Evolutionary conservation across 2,888 invertebrate species (phyloP), one percentile per base, ranked within the genome.

Genomic region (Trissoscelio sp.): DNA sequence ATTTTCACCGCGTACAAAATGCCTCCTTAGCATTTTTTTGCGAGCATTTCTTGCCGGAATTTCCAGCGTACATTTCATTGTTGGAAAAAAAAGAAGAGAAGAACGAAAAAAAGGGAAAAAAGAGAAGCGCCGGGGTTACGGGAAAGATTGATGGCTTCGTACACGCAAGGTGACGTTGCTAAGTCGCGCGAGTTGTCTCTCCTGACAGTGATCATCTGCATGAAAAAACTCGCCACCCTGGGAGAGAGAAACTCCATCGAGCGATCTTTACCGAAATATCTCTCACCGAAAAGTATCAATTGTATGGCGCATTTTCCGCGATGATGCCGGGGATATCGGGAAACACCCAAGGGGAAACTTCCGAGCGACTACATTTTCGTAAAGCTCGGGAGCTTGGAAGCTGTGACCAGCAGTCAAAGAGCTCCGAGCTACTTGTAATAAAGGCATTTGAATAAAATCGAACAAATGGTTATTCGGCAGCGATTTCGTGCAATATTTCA

Each of bases 181-280:
- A 74, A 80, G 80, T 74, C 64, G 74, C 64, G 69, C 62, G 64
- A 57, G 62, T 80, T 74, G 80, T 80, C 74, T 80, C 74, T 62
- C 57, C 12, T 64, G 80, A 80, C 79, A 69, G 60, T 74, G 69
- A 80, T 74, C 80, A 80, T 80, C 80, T 80, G 69, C 80, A 74
- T 80, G 74, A 80, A 80, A 80, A 80, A 80, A 64, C 69, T 80
- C 31, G 58, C 62, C 64, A 42, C 64, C 58, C 53, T 28, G 42
- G 22, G 55, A 48, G 42, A 57, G 66, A 74, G 31, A 31, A 31
- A 22, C 44, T 78, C 16, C 42, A 28, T 12, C n/a, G 57, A 39
- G 60, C 69, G 74, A 79, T 79, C 60, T 69, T 79, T 48, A 62
- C 73, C 69, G 60, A 70, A 80, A 74, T 69, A 74, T 74, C 64